Evolutionary conservation across 2,888 invertebrate genomes (phyloP).

Genomic region (Adelognathus sp.): DNA sequence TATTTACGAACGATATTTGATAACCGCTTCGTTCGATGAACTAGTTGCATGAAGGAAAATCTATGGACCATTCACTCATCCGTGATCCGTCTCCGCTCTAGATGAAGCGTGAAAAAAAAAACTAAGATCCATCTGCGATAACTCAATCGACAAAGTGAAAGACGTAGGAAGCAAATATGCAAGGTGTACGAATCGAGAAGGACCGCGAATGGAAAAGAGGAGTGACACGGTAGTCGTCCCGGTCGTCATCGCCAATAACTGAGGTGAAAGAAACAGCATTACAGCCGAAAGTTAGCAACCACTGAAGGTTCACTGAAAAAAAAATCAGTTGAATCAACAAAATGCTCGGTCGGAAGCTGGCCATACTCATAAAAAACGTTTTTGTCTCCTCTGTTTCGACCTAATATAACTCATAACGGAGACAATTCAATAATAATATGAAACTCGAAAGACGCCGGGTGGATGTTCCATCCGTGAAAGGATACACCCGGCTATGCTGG

Average conservation of each 20-base stretch:
- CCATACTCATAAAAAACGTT: too few relatives aligned
- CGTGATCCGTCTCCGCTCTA: neutral
- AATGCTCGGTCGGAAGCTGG: too few relatives aligned
- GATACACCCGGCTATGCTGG: too few relatives aligned
- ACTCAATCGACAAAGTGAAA: conserved; percentile 22
- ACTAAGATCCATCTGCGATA: conserved; percentile 29
- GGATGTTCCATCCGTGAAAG: too few relatives aligned
- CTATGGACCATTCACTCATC: neutral
- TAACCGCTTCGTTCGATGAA: neutral
- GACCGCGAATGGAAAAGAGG: conserved; percentile 61
- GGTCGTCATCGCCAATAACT: conserved; percentile 42
- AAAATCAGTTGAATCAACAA: too few relatives aligned
- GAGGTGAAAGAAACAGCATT: conserved; percentile 69
- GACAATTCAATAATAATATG: too few relatives aligned
- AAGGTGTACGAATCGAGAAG: conserved; percentile 38
- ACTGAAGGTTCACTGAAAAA: conserved; percentile 72
- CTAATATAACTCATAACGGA: too few relatives aligned
- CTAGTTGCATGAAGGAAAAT: neutral
- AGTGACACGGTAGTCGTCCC: conserved; percentile 54
- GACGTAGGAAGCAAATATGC: conserved; percentile 31
- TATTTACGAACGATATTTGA: neutral
- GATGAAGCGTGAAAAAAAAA: conserved; percentile 17
- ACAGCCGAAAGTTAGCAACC: conserved; percentile 72
- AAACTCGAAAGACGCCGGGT: too few relatives aligned
- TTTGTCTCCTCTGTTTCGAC: too few relatives aligned